Evolutionary conservation across 2,888 invertebrate genomes (phyloP).

Genomic region (Cantharis rustica): DNA sequence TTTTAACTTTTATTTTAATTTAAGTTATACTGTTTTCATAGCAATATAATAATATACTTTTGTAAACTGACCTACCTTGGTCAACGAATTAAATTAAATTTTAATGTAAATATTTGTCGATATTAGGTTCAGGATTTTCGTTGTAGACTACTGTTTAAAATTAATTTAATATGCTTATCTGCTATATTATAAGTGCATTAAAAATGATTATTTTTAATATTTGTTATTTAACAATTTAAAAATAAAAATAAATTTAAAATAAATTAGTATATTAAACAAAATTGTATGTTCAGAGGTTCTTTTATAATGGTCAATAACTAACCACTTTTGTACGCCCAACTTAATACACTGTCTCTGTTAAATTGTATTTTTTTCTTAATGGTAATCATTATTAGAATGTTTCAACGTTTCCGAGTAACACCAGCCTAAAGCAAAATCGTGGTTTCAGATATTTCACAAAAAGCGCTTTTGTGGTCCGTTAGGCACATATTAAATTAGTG

Average conservation of each 20-base stretch:
- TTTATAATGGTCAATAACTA: neutral
- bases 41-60: neutral
- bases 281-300: neutral
- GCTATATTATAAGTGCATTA: too few species aligned
- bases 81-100: neutral
- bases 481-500: constrained; percentile 29
- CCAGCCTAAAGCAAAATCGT: constrained; percentile 9
- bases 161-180: too few species aligned
- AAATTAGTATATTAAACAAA: neutral
- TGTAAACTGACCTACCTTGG: neutral
- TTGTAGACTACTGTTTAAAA: too few species aligned
- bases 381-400: constrained; percentile 14
- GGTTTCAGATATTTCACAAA: constrained; percentile 21
- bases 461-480: constrained; percentile 32
- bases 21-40: neutral
- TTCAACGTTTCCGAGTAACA: constrained; percentile 9
- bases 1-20: neutral
- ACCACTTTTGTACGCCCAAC: neutral
- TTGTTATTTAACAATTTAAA: neutral
- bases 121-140: too few species aligned
- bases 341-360: neutral
- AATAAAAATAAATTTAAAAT: neutral
- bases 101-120: neutral
- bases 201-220: neutral
- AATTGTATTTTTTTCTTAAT: constrained; percentile 5